Base-by-base conservation (phyloP, 2,797 vertebrate species). In the Cirrhinus molitorella region DNA sequence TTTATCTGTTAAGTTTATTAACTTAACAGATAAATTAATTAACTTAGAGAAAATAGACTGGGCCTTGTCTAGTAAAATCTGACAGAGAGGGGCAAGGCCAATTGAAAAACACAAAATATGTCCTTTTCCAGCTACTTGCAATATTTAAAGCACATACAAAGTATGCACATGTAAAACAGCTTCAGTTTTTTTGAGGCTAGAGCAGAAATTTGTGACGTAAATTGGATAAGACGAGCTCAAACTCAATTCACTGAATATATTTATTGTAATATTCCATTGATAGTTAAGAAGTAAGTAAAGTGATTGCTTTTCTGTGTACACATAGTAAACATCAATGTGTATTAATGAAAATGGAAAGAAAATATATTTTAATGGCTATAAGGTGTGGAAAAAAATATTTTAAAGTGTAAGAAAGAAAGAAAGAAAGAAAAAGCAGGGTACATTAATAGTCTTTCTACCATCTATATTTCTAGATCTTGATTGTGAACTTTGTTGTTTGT, bases 111-210 rank as follows among this genome's bases (percentile, higher is more conserved):
- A 63, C 59, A 63, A 4, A 12, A 45, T 45, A 70, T 43, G 37
- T 9, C 2, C 31, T 34, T 34, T 66, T 31, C 13, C 28, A 37
- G 2, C 40, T n/a, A 25, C 9, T 31, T 5, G 10, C 14, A 17
- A 71, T 71, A 72, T 72, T 49, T 72, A 72, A 72, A 49, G 8
- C 23, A 28, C 61, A 70, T 45, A 47, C 40, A 49, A 72, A 72
- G 45, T 19, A 72, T 28, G 23, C 67, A 70, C 16, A 49, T 17
- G 3, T 25, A 23, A 47, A 70, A 23, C 66, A 1, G 10, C 8
- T 25, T n/a, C n/a, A n/a, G n/a, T n/a, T n/a, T n/a, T 67, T 67
- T 67, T 67, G 65, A 19, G 28, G 68, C 5, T 28, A 47, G 13
- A 72, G 28, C 25, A 72, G 14, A 19, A 19, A 21, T 28, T 28